Evolutionary conservation across 2,797 vertebrate genomes (phyloP).

Genomic region (Garrulus glandarius): DNA sequence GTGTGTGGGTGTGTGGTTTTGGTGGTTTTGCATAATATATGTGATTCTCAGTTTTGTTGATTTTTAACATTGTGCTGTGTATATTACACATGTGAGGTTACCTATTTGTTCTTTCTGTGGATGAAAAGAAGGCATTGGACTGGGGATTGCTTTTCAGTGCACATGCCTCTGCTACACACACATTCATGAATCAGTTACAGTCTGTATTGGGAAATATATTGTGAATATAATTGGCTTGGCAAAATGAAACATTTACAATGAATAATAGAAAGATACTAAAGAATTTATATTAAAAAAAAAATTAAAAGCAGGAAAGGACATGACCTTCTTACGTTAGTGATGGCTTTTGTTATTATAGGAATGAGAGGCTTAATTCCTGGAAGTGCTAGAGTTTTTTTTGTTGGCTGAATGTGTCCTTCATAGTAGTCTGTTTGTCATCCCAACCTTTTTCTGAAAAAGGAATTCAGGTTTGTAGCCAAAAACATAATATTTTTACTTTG

Average conservation of each 20-base stretch:
- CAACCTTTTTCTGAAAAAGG: conserved; percentile 55
- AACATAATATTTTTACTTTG: conserved; percentile 47
- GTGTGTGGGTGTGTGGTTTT: not conserved
- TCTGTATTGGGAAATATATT: not conserved
- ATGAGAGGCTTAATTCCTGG: conserved; percentile 60
- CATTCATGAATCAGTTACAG: not conserved
- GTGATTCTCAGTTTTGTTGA: not conserved
- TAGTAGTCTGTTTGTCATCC: conserved; percentile 73
- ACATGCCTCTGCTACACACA: not conserved
- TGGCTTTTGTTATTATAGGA: conserved; percentile 39
- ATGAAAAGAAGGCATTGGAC: not conserved
- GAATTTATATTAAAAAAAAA: not conserved
- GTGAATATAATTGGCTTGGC: not conserved
- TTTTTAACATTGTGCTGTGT: not conserved
- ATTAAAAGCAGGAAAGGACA: conserved; percentile 1
- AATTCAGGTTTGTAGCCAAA: conserved; percentile 72
- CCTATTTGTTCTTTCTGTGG: not conserved
- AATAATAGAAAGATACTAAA: not conserved
- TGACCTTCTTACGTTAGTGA: conserved; percentile 5
- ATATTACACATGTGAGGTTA: not conserved
- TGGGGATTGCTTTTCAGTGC: not conserved
- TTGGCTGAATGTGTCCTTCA: conserved; percentile 50
- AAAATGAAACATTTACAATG: not conserved
- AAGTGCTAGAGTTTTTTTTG: conserved; percentile 51
- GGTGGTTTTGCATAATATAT: not conserved